Evolutionary conservation across 1,140 invertebrate species (phyloP), one percentile per base, ranked within the genome.

Genomic region (Drosophila parabipectinata): DNA sequence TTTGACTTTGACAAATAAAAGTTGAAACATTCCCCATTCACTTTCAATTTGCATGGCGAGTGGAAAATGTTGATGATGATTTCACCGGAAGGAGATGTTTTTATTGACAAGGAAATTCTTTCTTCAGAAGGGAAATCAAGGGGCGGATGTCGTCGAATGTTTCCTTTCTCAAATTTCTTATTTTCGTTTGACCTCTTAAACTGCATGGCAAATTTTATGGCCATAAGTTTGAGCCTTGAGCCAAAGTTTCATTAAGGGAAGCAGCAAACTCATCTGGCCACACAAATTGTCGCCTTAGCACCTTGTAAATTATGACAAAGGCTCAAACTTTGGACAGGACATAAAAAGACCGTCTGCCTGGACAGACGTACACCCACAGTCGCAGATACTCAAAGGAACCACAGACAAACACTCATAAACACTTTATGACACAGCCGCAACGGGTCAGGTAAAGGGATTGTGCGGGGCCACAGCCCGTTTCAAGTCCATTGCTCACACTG

Each of bases 231-330:
- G 3, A 4, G 54, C 28, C 41, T 24, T 15, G 30, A 47, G 47
- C 5, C 39, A 14, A 28, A 63, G 53, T 32, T 44, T 28, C 34
- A 55, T 62, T 55, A 34, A 28, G 26, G 26, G 26, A 28, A 28
- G 26, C 26, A 28, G 5, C 41, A 28, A 24, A 28, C 52, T 52
- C 57, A 52, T 52, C 52, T 53, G 47, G 30, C 37, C 34, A 74
- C 81, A 82, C 78, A 74, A 85, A 85, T 85, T 85, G 82, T 72
- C 81, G 83, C 74, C 71, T 75, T 87, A 87, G 82, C 81, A 87
- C 81, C 78, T 69, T 87, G 82, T 85, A 78, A 85, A 72, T 78
- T 87, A 85, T 85, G 81, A 71, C 64, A 72, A 58, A 60, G 83
- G 58, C 79, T 58, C 56, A 45, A 44, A 45, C 64, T 61, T 64